Percentiles rank a stretch among this genome's conserved stretches.
Conservation (phyloP, 2,113 vertebrate species). For the Orthochromis indermauri region DNA sequence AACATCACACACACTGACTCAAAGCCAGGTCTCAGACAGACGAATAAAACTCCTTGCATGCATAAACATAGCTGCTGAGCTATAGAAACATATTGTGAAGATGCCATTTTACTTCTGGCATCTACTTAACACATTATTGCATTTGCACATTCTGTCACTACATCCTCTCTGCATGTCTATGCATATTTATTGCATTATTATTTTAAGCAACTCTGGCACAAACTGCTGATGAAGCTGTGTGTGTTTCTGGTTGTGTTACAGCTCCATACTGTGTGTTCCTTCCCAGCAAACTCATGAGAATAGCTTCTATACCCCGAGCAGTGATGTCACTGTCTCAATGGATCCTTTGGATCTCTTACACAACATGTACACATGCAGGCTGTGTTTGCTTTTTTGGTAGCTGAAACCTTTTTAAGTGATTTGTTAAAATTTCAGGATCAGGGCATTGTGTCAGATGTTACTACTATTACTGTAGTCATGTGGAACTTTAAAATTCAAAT, state of each 20-base stretch:
- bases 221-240: constrained; percentile 39
- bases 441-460: neutral
- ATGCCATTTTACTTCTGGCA: neutral
- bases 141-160: neutral
- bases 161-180: neutral
- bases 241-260: neutral
- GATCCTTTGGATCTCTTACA: constrained; percentile 1
- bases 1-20: neutral
- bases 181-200: neutral
- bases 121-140: neutral
- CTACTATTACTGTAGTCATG: neutral
- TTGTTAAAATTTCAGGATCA: constrained; percentile 38
- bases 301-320: neutral
- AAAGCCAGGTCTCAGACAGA: neutral
- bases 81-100: neutral
- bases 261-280: neutral
- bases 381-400: constrained; percentile 33
- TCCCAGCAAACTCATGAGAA: neutral
- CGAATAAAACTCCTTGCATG: neutral
- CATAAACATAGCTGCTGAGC: neutral
- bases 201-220: neutral
- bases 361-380: neutral
- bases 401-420: constrained; percentile 39
- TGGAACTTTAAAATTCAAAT: neutral
- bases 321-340: constrained; percentile 24